Percentiles rank a stretch among this genome's conserved stretches.
Evolutionary conservation across 2,888 invertebrate genomes (phyloP).

Genomic region (Coremacera marginata): DNA sequence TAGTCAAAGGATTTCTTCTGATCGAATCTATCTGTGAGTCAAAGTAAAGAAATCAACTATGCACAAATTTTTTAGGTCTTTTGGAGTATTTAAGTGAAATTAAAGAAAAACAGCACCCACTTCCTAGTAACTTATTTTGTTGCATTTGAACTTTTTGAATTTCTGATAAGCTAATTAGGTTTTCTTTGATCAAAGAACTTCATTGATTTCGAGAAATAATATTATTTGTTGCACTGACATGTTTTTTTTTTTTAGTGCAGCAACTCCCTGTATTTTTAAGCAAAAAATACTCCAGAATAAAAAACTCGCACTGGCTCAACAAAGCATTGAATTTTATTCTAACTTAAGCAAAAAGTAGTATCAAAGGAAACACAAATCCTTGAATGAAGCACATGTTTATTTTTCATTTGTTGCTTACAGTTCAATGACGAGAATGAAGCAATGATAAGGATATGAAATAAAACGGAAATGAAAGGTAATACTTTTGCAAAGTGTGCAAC

Average conservation of each 20-base stretch:
- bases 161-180: not conserved
- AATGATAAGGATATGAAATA: not conserved
- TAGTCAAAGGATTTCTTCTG: no score
- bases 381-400: not conserved
- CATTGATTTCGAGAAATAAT: not conserved
- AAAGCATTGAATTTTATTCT: not conserved
- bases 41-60: no score
- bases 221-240: no score
- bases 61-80: no score
- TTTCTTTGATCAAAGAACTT: not conserved
- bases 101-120: no score
- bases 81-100: no score
- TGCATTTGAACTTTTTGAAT: no score
- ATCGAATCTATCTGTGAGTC: no score
- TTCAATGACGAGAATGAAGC: not conserved
- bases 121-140: no score
- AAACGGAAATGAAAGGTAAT: not conserved
- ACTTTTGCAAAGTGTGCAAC: conserved; percentile 4
- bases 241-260: no score
- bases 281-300: not conserved
- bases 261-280: not conserved
- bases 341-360: not conserved
- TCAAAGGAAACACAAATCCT: not conserved
- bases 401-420: not conserved
- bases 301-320: not conserved